Conservation (phyloP, 2,888 invertebrate genomes). For the Drosophila helvetica region DNA sequence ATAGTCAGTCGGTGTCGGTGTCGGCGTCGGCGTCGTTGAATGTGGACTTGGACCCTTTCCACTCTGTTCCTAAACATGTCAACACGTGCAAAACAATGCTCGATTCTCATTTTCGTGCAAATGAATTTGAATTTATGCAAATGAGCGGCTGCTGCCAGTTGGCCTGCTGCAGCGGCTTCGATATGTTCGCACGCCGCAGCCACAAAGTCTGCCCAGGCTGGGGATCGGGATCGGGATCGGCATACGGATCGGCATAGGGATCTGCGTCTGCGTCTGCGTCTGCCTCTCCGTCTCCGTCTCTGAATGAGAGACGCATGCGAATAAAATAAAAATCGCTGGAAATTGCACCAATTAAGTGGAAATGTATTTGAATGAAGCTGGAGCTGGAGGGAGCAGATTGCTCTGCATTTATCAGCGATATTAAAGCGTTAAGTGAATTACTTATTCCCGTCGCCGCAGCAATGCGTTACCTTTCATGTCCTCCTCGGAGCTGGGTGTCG, state of each 20-base stretch:
- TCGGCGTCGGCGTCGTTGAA: no score
- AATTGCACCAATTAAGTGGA: constrained; percentile 80
- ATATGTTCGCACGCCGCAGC: constrained; percentile 69
- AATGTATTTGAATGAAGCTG: constrained; percentile 45
- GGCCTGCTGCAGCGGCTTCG: background rate
- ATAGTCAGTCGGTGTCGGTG: constrained; percentile 1
- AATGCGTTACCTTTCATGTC: constrained; percentile 81
- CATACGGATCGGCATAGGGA: no score
- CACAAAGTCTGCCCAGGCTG: constrained; percentile 68
- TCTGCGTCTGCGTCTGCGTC: background rate
- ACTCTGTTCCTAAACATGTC: constrained; percentile 35
- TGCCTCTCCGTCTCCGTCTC: background rate
- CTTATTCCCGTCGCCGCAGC: constrained; percentile 66
- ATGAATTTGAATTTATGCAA: constrained; percentile 60
- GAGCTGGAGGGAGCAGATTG: constrained; percentile 41
- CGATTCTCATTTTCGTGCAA: constrained; percentile 33
- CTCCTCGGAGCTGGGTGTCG: constrained; percentile 32
- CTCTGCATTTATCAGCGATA: constrained; percentile 78
- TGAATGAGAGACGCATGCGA: constrained; percentile 50
- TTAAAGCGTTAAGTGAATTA: constrained; percentile 82
- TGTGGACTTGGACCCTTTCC: background rate
- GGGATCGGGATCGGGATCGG: constrained; percentile 6
- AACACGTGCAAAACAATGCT: constrained; percentile 52
- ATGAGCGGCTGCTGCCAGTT: constrained; percentile 47
- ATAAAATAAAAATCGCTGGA: constrained; percentile 75